Base-by-base conservation (phyloP, 2,888 invertebrate species). In the Parelbella ahira region DNA sequence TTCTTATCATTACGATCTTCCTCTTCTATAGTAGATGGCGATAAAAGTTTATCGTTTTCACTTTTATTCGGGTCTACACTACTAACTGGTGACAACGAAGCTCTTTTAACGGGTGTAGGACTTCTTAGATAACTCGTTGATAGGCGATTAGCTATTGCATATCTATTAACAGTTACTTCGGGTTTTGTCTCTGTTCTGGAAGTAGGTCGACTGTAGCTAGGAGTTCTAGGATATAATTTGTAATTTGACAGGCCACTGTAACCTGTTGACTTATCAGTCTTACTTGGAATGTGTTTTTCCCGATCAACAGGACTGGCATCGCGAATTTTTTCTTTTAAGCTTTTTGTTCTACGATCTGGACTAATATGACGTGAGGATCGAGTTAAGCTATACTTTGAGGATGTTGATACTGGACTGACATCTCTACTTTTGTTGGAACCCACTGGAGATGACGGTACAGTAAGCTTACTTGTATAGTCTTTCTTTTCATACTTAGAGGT, bases 231-330 rank as follows among this genome's bases (percentile, higher is more conserved):
- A 57, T 90, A 90, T 24, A 90, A 60, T 67, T 90, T 88, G 56
- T 87, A 88, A 56, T 73, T 87, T 45, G 87, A 78, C 63, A 88
- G 65, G 63, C 76, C 71, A 58, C 77, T 89, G 49, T 88, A 89
- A 54, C 84, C 75, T 56, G 86, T 63, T 65, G 89, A 79, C 68
- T 89, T 89, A 57, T 87, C 87, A 79, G 87, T 84, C 82, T 88
- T 88, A 58, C 67, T 84, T 80, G 88, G 86, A 87, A 88, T 87
- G 86, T 88, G 81, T 82, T 82, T 88, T 58, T 84, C 87, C 54
- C 79, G 84, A 61, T 83, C 88, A 50, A 72, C 66, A 46, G 90
- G 89, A 61, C 90, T 91, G 6, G 89, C 81, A 61, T 91, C 91
- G 50, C 90, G 82, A 29, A 63, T 75, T 68, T 82, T 84, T 44